Percentiles rank a stretch among this genome's conserved stretches.
Conservation (phyloP, 2,797 vertebrate genomes). For the Cryptoblepharus egeriae region DNA sequence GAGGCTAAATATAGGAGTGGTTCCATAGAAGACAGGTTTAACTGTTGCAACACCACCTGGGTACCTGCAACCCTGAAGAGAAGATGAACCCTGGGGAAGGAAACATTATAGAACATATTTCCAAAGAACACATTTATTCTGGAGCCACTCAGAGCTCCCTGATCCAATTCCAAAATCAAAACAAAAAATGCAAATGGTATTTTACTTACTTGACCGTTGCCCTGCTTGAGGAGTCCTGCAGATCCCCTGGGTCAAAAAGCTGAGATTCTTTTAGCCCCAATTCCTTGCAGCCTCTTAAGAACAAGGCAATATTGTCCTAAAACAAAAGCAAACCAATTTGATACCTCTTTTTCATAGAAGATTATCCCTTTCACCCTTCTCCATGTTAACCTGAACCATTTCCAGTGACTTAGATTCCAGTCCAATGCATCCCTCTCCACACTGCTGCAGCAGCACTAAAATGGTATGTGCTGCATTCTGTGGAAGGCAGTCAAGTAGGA, state of each 20-base stretch:
- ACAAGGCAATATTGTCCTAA: slow-evolving; percentile 94
- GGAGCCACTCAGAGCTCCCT: too few species aligned
- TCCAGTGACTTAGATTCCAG: not conserved
- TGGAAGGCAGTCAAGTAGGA: too few species aligned
- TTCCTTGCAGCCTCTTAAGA: slow-evolving; percentile 95
- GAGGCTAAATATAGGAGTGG: too few species aligned
- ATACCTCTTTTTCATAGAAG: not conserved
- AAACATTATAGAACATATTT: too few species aligned
- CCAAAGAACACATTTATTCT: too few species aligned
- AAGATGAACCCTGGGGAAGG: too few species aligned
- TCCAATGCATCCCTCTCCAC: too few species aligned
- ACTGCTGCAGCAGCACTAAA: too few species aligned
- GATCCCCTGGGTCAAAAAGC: slow-evolving; percentile 96
- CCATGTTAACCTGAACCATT: slow-evolving; percentile 18
- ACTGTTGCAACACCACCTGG: too few species aligned
- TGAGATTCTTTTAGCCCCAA: slow-evolving; percentile 96
- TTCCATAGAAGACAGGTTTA: too few species aligned
- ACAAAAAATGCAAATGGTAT: not conserved
- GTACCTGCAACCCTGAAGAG: too few species aligned
- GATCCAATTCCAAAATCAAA: not conserved
- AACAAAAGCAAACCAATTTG: slow-evolving; percentile 61
- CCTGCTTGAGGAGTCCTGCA: slow-evolving; percentile 89
- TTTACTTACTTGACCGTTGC: slow-evolving; percentile 87
- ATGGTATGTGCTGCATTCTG: too few species aligned
- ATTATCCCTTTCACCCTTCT: slow-evolving; percentile 9